Base-by-base conservation (phyloP, 2,113 vertebrate species). In the Sorex araneus region DNA sequence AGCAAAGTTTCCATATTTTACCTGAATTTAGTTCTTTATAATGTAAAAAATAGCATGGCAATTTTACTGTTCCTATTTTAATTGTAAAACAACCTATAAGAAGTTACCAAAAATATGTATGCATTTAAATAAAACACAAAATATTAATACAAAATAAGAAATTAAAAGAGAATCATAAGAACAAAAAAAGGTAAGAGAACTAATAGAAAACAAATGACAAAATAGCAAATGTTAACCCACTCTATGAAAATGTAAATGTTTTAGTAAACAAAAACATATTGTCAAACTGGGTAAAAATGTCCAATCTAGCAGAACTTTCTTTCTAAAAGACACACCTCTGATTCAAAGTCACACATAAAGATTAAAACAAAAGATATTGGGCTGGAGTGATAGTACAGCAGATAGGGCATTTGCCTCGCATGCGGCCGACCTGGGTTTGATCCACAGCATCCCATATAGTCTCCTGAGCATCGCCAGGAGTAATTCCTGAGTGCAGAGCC, bases 241-340 rank as follows among this genome's bases (percentile, higher is more conserved):
- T 3, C 32, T 66, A 28, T 66, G 25, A 73, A 85, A 69, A 93
- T 66, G 3, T 90, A 74, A 77, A 71, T n/a, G 18, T 8, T 10
- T 76, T 15, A 67, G n/a, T n/a, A 21, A 78, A 74, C 90, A 92
- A 57, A 47, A 95, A 71, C 28, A 94, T 71, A 63, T 66, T 50
- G 2, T 57, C 19, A 25, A 43, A 67, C 77, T 69, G 2, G 16
- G 57, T 32, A 23, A 75, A 73, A 89, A 77, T 60, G 47, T 15
- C 60, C 1, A 28, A 45, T 34, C 23, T 34, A 74, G 80, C 40
- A 50, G 18, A 15, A 47, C 13, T 21, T 18, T 86, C 8, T 87
- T 21, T 84, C 0, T 25, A 25, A 73, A 45, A 50, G 13, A 81
- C 1, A 19, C 30, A 63, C 0, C 28, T 73, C n/a, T 91, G n/a